Conservation (phyloP, 2,797 vertebrate species). For the Eptatretus atami region DNA sequence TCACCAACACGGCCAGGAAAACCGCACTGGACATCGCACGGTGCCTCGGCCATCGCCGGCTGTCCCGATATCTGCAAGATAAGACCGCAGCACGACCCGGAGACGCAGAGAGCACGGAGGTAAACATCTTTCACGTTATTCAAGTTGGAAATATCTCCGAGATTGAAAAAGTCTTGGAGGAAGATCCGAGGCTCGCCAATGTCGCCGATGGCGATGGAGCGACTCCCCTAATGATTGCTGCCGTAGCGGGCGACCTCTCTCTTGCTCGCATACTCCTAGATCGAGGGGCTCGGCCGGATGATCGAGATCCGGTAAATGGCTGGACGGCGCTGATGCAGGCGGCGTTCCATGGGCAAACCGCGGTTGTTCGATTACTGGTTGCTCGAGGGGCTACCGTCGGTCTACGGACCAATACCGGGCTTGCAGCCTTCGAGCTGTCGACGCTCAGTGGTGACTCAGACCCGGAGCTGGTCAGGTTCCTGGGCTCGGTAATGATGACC, state of each 20-base stretch:
- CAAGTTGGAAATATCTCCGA: not conserved
- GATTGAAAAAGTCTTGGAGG: not conserved
- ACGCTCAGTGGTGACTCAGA: not conserved
- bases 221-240: not conserved
- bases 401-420: not conserved
- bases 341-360: not conserved
- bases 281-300: not conserved
- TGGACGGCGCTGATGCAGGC: constrained; percentile 3
- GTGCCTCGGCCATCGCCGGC: not conserved
- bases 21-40: not conserved
- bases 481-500: not conserved
- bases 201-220: not conserved
- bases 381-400: not conserved
- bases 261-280: not conserved
- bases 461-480: not conserved
- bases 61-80: not conserved
- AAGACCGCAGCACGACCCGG: not conserved
- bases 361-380: not conserved
- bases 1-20: not conserved
- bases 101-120: not conserved
- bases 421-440: not conserved
- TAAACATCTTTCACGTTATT: too few species aligned
- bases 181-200: not conserved
- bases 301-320: not conserved
- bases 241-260: not conserved